A percentile compares a stretch with the other conserved stretches of the same genome.
These are phyloP conservation scores for Enteromius unitaeniatus DNA, from an alignment of 2,797 vertebrate genomes.

Conservation along the genomic window DNA sequence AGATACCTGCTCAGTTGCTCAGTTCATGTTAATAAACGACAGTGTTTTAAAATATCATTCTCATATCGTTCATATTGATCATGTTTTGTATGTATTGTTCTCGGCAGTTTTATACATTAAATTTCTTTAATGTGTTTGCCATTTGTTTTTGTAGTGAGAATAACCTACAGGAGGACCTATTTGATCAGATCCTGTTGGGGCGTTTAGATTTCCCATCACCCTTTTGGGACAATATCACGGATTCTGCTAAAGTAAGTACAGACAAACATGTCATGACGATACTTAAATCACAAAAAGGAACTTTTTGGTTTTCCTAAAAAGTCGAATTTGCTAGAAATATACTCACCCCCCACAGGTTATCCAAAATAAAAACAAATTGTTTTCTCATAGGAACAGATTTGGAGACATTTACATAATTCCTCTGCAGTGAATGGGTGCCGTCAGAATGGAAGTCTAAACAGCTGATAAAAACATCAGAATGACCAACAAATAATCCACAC, in stretches of 20 bases:
- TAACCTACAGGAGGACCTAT: slow-evolving; percentile 95
- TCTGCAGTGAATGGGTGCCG: background rate
- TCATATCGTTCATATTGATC: background rate
- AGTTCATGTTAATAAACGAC: background rate
- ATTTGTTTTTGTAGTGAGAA: slow-evolving; percentile 83
- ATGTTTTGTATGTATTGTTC: background rate
- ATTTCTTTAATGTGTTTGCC: too few species aligned
- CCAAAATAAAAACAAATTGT: background rate
- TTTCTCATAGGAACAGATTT: background rate
- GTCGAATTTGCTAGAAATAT: background rate
- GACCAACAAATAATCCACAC: background rate
- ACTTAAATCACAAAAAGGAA: background rate
- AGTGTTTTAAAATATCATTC: background rate
- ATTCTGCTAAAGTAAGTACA: slow-evolving; percentile 87
- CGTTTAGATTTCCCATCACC: slow-evolving; percentile 93
- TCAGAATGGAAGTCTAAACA: background rate
- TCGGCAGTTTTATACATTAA: background rate
- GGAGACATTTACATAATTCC: background rate
- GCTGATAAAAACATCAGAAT: background rate
- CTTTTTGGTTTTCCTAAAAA: background rate
- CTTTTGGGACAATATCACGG: slow-evolving; percentile 96
- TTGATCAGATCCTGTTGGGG: slow-evolving; percentile 94
- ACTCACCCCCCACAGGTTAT: background rate
- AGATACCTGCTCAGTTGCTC: background rate
- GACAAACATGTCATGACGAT: background rate